Evolutionary conservation across 2,797 vertebrate genomes (phyloP).

Genomic region (Hybognathus amarus): DNA sequence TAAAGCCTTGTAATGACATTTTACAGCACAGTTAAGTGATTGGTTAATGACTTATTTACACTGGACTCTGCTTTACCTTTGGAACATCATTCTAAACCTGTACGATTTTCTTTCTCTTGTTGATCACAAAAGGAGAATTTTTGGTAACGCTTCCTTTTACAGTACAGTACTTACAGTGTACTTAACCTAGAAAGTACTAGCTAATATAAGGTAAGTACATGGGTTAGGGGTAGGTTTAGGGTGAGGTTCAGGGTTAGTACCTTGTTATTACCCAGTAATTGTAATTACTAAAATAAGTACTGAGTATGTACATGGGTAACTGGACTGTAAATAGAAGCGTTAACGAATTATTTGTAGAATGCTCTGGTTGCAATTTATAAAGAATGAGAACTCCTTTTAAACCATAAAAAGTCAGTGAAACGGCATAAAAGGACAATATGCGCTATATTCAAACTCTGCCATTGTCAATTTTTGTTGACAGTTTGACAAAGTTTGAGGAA

Average conservation of each 20-base stretch:
- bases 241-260: no score
- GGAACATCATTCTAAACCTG: neutral
- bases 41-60: slow-evolving; percentile 28
- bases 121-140: neutral
- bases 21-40: slow-evolving; percentile 27
- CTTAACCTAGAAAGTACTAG: no score
- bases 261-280: no score
- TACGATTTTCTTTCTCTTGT: neutral
- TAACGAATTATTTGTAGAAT: neutral
- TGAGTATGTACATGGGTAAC: no score
- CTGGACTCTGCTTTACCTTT: neutral
- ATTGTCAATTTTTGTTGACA: neutral
- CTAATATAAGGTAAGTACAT: no score
- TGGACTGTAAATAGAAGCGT: no score
- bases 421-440: neutral
- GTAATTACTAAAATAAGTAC: no score
- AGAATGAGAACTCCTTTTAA: neutral
- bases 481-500: neutral
- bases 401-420: neutral
- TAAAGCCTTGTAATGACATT: slow-evolving; percentile 39
- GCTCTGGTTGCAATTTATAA: neutral
- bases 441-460: neutral
- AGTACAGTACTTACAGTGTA: no score
- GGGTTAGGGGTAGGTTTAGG: no score
- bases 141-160: no score